A percentile compares a stretch with the other conserved stretches of the same genome.
These are phyloP conservation scores for Epirrhoe tristata DNA, from an alignment of 2,888 invertebrate species.

Conservation along the genomic window DNA sequence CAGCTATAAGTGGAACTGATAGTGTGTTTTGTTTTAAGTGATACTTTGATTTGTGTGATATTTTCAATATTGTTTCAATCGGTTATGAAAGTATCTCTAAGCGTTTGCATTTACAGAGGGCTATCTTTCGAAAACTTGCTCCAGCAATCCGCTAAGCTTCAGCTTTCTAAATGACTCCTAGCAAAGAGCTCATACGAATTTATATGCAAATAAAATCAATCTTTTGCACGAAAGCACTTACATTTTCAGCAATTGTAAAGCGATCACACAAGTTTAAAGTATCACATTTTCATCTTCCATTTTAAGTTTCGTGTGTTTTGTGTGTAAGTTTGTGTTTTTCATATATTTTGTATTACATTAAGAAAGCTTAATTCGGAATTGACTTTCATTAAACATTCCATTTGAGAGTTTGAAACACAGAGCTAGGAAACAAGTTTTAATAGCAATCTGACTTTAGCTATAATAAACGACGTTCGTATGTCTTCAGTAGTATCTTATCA, in stretches of 20 bases:
- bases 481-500: too few relatives aligned
- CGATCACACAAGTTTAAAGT: constrained; percentile 34
- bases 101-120: background rate
- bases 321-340: constrained; percentile 42
- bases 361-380: constrained; percentile 44
- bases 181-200: constrained; percentile 12
- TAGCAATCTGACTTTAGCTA: background rate
- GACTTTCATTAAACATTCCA: constrained; percentile 45
- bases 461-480: too few relatives aligned
- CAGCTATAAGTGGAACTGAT: constrained; percentile 3
- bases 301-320: constrained; percentile 43
- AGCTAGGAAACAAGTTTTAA: constrained; percentile 9
- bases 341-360: constrained; percentile 35
- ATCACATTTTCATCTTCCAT: constrained; percentile 37
- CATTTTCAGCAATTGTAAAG: background rate
- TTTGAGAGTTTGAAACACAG: constrained; percentile 29
- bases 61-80: background rate
- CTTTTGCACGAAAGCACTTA: too few relatives aligned
- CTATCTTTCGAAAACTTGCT: background rate
- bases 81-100: background rate
- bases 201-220: constrained; percentile 5
- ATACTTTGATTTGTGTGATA: constrained; percentile 39
- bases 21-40: constrained; percentile 38
- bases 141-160: constrained; percentile 4
- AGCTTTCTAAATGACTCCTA: background rate